phyloP scores from a whole-genome alignment of 2,797 vertebrate species.

The Morus bassanus region DNA sequence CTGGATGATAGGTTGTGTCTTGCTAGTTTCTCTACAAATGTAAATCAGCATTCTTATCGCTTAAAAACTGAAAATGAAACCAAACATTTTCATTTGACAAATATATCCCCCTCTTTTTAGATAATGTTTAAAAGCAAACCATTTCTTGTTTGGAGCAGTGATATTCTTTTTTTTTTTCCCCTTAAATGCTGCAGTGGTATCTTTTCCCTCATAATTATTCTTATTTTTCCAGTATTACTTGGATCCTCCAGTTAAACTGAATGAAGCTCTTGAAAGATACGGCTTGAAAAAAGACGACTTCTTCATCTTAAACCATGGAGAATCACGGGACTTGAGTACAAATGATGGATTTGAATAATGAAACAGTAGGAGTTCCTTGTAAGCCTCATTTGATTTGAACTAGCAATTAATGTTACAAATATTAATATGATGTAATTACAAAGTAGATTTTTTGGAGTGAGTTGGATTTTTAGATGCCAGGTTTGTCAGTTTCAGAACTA shows the following conservation, averaged over 20 bases:
- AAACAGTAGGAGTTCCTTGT: background rate
- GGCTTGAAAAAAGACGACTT: slow-evolving; percentile 86
- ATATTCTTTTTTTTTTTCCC: accelerated
- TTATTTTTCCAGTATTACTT: slow-evolving; percentile 83
- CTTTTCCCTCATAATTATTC: background rate
- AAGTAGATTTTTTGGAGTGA: background rate
- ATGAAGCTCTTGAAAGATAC: slow-evolving; percentile 83
- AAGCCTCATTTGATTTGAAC: background rate
- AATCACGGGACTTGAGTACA: slow-evolving; percentile 82
- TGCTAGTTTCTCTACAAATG: background rate
- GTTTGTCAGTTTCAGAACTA: slow-evolving; percentile 19
- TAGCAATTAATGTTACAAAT: background rate
- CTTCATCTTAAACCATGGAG: slow-evolving; percentile 90
- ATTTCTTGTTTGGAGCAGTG: background rate
- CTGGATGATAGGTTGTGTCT: background rate
- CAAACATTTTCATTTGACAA: background rate
- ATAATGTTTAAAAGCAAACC: background rate
- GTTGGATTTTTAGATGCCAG: slow-evolving; percentile 22
- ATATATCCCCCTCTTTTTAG: background rate
- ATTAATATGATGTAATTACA: background rate
- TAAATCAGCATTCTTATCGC: background rate
- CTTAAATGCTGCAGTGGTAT: background rate
- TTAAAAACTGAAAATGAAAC: background rate
- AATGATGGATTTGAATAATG: slow-evolving; percentile 74
- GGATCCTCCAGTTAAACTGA: slow-evolving; percentile 87